Percentiles rank a stretch among this genome's conserved stretches.
phyloP scores from a whole-genome alignment of 2,113 vertebrate species.

The Pterocles orientalis region DNA sequence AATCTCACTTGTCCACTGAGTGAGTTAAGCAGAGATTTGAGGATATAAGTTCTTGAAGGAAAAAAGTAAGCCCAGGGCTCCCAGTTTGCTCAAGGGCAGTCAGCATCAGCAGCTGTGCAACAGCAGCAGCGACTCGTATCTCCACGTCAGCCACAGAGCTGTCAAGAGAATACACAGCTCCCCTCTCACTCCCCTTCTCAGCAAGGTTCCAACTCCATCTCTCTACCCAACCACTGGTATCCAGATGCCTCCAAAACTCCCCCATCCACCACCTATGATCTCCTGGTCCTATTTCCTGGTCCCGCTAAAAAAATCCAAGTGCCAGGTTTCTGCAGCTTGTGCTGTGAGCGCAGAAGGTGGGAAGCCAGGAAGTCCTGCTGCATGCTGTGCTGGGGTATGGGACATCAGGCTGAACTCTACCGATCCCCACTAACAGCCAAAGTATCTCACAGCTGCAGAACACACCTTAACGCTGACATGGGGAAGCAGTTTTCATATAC shows the following conservation, averaged over 20 bases:
- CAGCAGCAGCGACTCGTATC: background rate
- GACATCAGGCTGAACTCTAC: background rate
- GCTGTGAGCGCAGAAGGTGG: background rate
- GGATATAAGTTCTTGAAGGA: background rate
- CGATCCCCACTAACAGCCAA: background rate
- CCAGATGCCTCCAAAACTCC: background rate
- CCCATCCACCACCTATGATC: background rate
- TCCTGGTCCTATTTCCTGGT: background rate
- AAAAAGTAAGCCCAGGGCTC: background rate
- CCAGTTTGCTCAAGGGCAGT: background rate
- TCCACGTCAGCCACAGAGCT: rapidly evolving
- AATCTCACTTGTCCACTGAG: background rate
- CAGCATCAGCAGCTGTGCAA: background rate
- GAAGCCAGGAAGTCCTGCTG: background rate
- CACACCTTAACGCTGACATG: background rate
- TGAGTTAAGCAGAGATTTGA: background rate
- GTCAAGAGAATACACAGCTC: background rate
- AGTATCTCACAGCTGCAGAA: background rate
- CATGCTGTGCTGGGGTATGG: rapidly evolving
- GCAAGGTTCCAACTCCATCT: background rate
- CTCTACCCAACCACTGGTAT: background rate
- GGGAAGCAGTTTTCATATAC: background rate
- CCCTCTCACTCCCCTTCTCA: background rate
- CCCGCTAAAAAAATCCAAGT: background rate
- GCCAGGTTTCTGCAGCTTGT: background rate